Percentiles rank a stretch among this genome's conserved stretches.
These are phyloP conservation scores for Phthorimaea operculella DNA, from an alignment of 1,140 invertebrate genomes.

Conservation along the genomic window DNA sequence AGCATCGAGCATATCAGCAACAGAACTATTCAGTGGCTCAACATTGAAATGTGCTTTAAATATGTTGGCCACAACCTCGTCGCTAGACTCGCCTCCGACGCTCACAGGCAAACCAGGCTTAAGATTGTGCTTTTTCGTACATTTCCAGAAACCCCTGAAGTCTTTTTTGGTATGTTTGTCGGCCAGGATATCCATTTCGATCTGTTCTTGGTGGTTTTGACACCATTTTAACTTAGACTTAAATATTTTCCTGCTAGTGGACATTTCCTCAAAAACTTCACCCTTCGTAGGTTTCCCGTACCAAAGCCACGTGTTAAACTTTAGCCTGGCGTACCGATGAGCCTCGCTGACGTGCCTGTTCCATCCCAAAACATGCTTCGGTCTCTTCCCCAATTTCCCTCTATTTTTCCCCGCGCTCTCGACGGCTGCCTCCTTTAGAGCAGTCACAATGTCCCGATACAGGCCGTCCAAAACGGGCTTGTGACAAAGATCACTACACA, in stretches of 20 bases:
- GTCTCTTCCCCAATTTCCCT: background rate
- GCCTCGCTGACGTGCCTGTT: background rate
- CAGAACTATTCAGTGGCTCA: too few species aligned
- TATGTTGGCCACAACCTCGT: background rate
- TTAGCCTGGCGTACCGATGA: background rate
- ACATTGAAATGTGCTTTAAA: background rate
- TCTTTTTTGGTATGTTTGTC: background rate
- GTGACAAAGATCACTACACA: slow-evolving; percentile 12
- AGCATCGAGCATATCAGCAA: too few species aligned
- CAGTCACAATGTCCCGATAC: slow-evolving; percentile 15
- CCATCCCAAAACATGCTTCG: background rate
- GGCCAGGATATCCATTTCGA: background rate
- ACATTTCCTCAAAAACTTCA: background rate
- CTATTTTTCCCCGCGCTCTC: background rate
- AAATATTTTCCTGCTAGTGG: background rate
- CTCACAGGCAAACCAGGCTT: background rate
- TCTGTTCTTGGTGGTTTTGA: background rate
- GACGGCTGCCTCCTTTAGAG: slow-evolving; percentile 11
- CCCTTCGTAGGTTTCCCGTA: background rate
- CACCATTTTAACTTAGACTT: background rate
- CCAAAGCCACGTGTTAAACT: background rate
- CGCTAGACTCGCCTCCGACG: background rate
- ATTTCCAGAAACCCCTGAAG: background rate
- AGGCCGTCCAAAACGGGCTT: slow-evolving; percentile 10
- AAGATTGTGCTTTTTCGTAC: background rate